These are phyloP conservation scores for Lampris incognitus DNA, from an alignment of 2,113 vertebrate species.

Conservation along the genomic window DNA sequence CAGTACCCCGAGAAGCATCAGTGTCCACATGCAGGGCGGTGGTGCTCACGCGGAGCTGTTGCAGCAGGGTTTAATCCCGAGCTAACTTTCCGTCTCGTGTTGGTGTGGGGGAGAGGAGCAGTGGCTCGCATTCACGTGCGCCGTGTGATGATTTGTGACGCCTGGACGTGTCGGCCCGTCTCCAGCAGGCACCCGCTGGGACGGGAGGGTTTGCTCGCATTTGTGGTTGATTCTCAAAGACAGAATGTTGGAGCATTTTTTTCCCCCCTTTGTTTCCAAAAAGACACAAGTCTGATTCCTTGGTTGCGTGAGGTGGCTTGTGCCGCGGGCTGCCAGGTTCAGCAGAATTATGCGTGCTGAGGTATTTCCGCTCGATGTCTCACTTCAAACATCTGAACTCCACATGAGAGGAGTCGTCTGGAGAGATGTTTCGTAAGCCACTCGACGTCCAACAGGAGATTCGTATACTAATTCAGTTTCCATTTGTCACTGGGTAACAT, in stretches of 20 bases:
- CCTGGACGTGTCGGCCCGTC: background rate
- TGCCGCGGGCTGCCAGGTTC: constrained; percentile 37
- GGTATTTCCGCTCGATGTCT: constrained; percentile 64
- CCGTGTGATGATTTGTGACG: constrained; percentile 2
- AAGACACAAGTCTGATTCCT: constrained; percentile 17
- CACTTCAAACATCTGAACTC: constrained; percentile 51
- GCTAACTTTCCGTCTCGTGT: background rate
- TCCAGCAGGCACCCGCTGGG: background rate
- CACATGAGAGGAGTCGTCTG: constrained; percentile 35
- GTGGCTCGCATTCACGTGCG: background rate
- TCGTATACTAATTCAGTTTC: too few relatives aligned
- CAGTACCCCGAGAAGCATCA: too few relatives aligned
- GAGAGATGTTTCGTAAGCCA: too few relatives aligned
- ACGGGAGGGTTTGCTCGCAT: background rate
- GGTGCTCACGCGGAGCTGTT: background rate
- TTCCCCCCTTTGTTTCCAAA: background rate
- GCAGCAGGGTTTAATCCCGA: background rate
- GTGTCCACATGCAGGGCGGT: too few relatives aligned
- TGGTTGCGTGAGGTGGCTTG: constrained; percentile 27
- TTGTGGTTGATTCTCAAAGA: background rate
- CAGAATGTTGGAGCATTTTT: constrained; percentile 10
- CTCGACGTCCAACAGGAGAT: too few relatives aligned
- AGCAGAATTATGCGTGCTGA: constrained; percentile 53
- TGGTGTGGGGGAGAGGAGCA: background rate
- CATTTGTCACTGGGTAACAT: too few relatives aligned